Evolutionary conservation across 2,113 vertebrate genomes (phyloP).

Genomic region (Malurus melanocephalus): DNA sequence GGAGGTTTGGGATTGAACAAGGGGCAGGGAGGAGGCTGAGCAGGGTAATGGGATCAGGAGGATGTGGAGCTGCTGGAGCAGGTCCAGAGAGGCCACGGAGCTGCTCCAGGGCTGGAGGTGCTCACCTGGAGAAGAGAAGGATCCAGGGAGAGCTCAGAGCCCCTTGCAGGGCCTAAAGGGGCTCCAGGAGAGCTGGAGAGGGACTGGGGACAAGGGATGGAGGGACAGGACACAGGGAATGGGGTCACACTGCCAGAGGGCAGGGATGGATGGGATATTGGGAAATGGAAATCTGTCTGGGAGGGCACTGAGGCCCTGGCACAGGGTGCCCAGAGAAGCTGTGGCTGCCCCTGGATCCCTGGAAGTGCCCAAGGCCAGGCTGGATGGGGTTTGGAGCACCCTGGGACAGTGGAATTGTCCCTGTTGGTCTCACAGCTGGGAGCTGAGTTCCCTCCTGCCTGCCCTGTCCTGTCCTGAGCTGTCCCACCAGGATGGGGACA

Average conservation of each 20-base stretch:
- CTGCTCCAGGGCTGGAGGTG: fast-evolving
- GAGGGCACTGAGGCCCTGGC: fast-evolving
- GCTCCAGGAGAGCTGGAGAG: background rate
- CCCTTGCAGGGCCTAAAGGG: background rate
- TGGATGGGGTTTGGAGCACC: background rate
- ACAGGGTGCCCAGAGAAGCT: fast-evolving
- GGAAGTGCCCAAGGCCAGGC: fast-evolving
- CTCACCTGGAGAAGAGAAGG: background rate
- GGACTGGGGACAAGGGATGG: background rate
- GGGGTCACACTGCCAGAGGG: background rate
- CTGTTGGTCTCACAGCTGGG: background rate
- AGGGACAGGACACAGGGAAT: background rate
- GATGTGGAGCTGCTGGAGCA: fast-evolving
- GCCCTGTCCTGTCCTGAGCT: background rate
- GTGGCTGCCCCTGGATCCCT: background rate
- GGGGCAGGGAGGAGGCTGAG: background rate
- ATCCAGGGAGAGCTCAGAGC: background rate
- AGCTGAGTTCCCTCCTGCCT: background rate
- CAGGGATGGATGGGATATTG: fast-evolving
- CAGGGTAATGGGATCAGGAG: background rate
- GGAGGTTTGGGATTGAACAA: background rate
- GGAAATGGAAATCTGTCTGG: fast-evolving
- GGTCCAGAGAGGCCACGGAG: background rate
- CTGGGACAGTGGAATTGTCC: background rate
- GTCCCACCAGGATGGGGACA: fast-evolving